Conservation (phyloP, 2,797 vertebrate species). For the Alcedo quadribrachys region DNA sequence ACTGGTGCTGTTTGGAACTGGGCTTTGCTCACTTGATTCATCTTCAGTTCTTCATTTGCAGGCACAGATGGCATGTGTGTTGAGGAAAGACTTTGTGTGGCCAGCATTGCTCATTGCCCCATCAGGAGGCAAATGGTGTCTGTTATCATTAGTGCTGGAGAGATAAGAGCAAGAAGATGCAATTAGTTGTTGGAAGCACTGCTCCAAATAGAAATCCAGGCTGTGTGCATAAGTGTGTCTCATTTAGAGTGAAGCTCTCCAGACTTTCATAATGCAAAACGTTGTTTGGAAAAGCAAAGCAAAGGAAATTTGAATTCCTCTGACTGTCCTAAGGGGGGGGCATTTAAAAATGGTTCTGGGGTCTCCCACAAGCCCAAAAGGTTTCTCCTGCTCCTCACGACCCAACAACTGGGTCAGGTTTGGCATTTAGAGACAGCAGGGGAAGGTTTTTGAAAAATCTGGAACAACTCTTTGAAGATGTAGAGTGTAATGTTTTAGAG, state of each 20-base stretch:
- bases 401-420: not conserved
- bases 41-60: not conserved
- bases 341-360: not conserved
- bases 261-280: not conserved
- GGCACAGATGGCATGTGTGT: not conserved
- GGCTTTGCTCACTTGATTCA: not conserved
- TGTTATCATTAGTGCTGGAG: not conserved
- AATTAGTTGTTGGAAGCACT: not conserved
- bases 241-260: not conserved
- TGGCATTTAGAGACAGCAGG: not conserved
- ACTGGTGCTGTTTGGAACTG: not conserved
- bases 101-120: not conserved
- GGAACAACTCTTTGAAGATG: not conserved
- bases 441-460: not conserved
- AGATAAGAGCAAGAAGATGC: not conserved
- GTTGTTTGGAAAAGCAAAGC: not conserved
- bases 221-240: not conserved
- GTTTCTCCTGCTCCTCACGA: not conserved
- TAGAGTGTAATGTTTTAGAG: not conserved
- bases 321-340: not conserved
- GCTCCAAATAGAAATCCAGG: not conserved
- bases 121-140: not conserved
- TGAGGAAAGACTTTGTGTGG: not conserved
- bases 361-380: not conserved
- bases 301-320: not conserved